Conservation (phyloP, 2,797 vertebrate species). For the Sternarchorhynchus goeldii region DNA sequence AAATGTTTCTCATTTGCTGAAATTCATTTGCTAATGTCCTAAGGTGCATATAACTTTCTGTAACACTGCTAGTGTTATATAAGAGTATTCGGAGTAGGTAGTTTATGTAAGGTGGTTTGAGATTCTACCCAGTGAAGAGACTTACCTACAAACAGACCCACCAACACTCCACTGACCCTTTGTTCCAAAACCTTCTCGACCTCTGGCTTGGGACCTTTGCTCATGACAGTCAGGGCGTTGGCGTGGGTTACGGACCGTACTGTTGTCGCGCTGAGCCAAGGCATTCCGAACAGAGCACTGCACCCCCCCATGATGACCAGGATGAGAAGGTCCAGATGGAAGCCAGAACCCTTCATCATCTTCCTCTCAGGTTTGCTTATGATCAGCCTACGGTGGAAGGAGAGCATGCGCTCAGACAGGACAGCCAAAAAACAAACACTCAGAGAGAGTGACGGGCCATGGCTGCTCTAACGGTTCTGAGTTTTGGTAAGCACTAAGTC, state of each 20-base stretch:
- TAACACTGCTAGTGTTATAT: too few species aligned
- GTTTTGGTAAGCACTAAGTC: too few species aligned
- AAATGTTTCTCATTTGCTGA: too few species aligned
- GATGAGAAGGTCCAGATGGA: slow-evolving; percentile 92
- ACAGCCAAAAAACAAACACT: not conserved
- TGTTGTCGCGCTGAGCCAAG: slow-evolving; percentile 95
- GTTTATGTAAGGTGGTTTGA: not conserved
- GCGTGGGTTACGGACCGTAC: slow-evolving; percentile 93
- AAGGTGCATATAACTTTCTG: too few species aligned
- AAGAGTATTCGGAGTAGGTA: too few species aligned
- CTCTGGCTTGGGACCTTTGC: slow-evolving; percentile 79
- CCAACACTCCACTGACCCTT: slow-evolving; percentile 88
- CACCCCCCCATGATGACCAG: slow-evolving; percentile 93
- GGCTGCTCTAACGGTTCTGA: too few species aligned
- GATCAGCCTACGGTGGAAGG: slow-evolving; percentile 79
- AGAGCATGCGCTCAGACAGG: not conserved
- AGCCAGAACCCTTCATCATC: slow-evolving; percentile 92
- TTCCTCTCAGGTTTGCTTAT: slow-evolving; percentile 95
- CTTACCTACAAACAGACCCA: slow-evolving; percentile 92
- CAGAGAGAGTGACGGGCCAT: not conserved
- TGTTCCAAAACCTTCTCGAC: slow-evolving; percentile 93
- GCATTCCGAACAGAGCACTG: slow-evolving; percentile 87
- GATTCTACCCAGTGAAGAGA: slow-evolving; percentile 15
- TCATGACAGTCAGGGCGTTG: slow-evolving; percentile 93
- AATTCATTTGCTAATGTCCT: too few species aligned